Evolutionary conservation across 2,888 invertebrate genomes (phyloP), one percentile per base, ranked within the genome.

Genomic region (Craniophora ligustri): DNA sequence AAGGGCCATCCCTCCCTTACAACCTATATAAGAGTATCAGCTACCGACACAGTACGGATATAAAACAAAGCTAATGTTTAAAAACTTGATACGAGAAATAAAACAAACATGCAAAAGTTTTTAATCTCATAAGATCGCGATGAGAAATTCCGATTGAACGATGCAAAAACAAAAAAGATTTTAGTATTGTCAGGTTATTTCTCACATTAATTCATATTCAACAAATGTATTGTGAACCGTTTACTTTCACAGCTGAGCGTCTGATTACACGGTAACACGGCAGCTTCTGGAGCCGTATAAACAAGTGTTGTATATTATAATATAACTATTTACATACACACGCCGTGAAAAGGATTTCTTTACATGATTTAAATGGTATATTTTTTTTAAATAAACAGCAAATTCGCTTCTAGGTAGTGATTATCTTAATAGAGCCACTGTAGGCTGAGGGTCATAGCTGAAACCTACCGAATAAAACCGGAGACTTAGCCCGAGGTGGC

Each of bases 241-340:
- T 44, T 34, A 50, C 60, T 59, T 50, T 40, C 42, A 44, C 60
- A 59, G 59, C 18, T 40, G 39, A 41, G 18, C 28, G 35, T 28
- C 26, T 23, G 39, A 59, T 50, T 44, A 57, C 13, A 41, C 19
- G 23, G 23, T 32, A 36, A 57, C 13, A 41, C 19, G 23, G 23
- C 32, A 36, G 36, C 40, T 35, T 42, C 36, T 11, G 28, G n/a
- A 42, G 21, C 26, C 14, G 30, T 38, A 36, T 39, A 14, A 23
- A 40, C 47, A 36, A 42, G 23, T 21, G 10, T 18, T 30, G 14
- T 36, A 28, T 15, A 45, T 55, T 55, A 32, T 28, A 44, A 44
- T 18, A 50, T 8, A 26, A n/a, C 23, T 14, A n/a, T n/a, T 26
- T 26, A n/a, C n/a, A n/a, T 26, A 26, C 3, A n/a, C 26, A 26